Evolutionary conservation across 2,797 vertebrate species (phyloP).

Genomic region (Apogon hyalosoma): DNA sequence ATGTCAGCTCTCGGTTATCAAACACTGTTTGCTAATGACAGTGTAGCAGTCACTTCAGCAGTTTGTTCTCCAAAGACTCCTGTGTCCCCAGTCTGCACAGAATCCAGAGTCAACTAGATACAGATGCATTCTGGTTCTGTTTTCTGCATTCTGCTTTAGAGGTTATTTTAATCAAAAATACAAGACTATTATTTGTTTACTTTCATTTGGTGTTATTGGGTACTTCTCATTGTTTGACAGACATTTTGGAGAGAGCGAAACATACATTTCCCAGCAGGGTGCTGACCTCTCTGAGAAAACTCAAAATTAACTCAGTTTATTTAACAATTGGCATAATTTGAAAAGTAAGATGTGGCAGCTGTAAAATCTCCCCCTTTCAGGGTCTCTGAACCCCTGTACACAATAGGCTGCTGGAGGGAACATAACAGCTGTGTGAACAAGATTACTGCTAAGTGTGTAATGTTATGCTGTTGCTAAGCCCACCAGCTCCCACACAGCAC

Average conservation of each 20-base stretch:
- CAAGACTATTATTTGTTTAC: too few species aligned
- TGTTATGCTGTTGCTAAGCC: constrained; percentile 48
- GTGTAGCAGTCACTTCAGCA: constrained; percentile 6
- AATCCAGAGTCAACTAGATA: not conserved
- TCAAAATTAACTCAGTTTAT: constrained; percentile 34
- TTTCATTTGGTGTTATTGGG: constrained; percentile 1
- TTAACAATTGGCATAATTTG: constrained; percentile 38
- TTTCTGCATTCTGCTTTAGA: not conserved
- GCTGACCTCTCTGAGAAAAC: constrained; percentile 16
- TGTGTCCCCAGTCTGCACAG: not conserved
- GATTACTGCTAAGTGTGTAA: constrained; percentile 44
- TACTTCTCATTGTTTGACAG: constrained; percentile 13
- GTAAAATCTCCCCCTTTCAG: constrained; percentile 43
- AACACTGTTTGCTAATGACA: constrained; percentile 21
- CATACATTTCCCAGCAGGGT: constrained; percentile 21
- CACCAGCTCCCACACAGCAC: constrained; percentile 55
- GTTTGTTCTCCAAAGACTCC: constrained; percentile 7
- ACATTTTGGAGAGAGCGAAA: constrained; percentile 7
- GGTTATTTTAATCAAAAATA: not conserved
- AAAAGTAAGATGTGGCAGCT: constrained; percentile 36
- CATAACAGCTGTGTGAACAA: constrained; percentile 50
- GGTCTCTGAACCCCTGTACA: constrained; percentile 40
- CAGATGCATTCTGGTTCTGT: too few species aligned
- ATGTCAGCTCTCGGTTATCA: constrained; percentile 24
- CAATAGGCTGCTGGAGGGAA: constrained; percentile 44